These are phyloP conservation scores for Paedocypris micromegethes DNA, from an alignment of 2,797 vertebrate genomes.

Conservation along the genomic window DNA sequence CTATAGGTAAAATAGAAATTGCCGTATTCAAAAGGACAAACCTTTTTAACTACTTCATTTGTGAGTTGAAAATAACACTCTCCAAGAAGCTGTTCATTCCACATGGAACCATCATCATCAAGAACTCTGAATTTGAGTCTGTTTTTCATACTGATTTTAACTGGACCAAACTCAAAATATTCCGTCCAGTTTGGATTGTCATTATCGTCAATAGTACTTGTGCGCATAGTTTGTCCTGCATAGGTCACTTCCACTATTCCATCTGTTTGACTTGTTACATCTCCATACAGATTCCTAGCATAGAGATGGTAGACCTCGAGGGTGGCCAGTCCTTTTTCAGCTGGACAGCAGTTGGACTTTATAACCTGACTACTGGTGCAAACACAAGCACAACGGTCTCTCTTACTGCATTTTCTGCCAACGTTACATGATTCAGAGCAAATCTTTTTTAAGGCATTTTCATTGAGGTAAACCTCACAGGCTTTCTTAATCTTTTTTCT, in stretches of 20 bases:
- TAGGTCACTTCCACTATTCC: neutral
- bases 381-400: conserved; percentile 47
- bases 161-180: conserved; percentile 21
- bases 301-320: conserved; percentile 47
- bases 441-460: conserved; percentile 52
- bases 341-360: conserved; percentile 58
- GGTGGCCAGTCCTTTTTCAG: conserved; percentile 51
- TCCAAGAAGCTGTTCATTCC: conserved; percentile 16
- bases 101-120: neutral
- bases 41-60: neutral
- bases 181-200: conserved; percentile 43
- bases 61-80: neutral
- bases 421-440: conserved; percentile 55
- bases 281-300: conserved; percentile 53
- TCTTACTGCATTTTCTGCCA: conserved; percentile 29
- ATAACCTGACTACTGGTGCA: conserved; percentile 38
- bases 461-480: conserved; percentile 55
- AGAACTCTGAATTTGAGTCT: conserved; percentile 5
- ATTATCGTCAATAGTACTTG: neutral
- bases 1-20: conserved; percentile 50
- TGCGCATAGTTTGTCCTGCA: neutral
- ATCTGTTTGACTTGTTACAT: conserved; percentile 13
- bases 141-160: conserved; percentile 15
- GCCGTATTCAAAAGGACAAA: conserved; percentile 54
- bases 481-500: conserved; percentile 51